Percentiles rank a stretch among this genome's conserved stretches.
phyloP scores from a whole-genome alignment of 2,113 vertebrate genomes.

The Fukomys damarensis region DNA sequence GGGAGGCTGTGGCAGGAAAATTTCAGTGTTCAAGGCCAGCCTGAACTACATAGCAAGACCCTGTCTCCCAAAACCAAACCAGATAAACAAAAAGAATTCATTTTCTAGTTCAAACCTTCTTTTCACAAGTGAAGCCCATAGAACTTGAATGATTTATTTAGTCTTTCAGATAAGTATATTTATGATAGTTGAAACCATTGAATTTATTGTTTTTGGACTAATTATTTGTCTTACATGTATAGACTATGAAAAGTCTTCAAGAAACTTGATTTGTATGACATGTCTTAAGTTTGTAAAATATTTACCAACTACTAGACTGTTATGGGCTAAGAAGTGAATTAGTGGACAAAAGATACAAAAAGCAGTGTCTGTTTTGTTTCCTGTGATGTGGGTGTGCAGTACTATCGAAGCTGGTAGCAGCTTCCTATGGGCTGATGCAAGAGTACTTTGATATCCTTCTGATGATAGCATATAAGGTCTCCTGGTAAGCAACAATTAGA shows the following conservation, averaged over 20 bases:
- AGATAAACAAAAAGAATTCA: background rate
- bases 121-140: background rate
- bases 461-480: background rate
- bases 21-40: background rate
- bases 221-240: background rate
- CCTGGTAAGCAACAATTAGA: background rate
- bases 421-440: background rate
- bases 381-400: background rate
- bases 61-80: background rate
- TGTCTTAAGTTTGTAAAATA: constrained; percentile 29
- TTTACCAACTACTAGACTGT: background rate
- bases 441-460: background rate
- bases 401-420: background rate
- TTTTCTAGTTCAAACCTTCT: background rate
- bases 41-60: too few species aligned
- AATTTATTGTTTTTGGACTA: background rate
- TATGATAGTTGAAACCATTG: background rate
- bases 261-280: background rate
- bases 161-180: background rate
- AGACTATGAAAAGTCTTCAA: background rate
- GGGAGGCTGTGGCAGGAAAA: background rate
- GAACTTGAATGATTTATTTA: background rate
- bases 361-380: background rate
- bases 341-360: background rate
- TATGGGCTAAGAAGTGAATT: constrained; percentile 15